Percentiles rank a stretch among this genome's conserved stretches.
These are phyloP conservation scores for Aramus guarauna DNA, from an alignment of 2,113 vertebrate species.

Conservation along the genomic window DNA sequence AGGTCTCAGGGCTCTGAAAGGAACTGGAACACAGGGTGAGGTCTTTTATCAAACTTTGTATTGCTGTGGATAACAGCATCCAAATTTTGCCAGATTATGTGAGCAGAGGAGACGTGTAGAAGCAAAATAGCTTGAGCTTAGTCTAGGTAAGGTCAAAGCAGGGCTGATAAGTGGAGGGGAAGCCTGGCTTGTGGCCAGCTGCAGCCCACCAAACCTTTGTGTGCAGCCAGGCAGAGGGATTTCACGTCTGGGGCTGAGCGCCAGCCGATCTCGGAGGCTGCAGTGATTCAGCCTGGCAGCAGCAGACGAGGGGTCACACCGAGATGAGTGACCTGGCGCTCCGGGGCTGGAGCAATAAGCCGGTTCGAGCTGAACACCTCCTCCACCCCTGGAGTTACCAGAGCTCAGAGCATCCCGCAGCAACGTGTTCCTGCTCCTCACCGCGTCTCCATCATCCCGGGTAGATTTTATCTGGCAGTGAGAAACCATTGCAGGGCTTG, in stretches of 20 bases:
- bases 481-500: background rate
- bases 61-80: background rate
- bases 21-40: constrained; percentile 36
- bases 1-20: constrained; percentile 37
- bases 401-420: background rate
- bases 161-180: background rate
- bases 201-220: background rate
- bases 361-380: background rate
- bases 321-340: background rate
- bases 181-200: background rate
- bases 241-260: background rate
- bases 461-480: background rate
- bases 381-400: background rate
- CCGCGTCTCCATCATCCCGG: background rate
- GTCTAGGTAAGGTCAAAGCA: background rate
- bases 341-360: background rate
- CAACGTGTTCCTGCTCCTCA: background rate
- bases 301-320: background rate
- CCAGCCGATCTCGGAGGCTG: background rate
- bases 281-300: background rate
- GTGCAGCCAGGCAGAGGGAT: background rate
- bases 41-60: constrained; percentile 25
- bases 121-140: background rate
- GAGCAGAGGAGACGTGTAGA: background rate
- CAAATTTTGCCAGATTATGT: background rate